Evolutionary conservation across 1,140 invertebrate species (phyloP).

Genomic region (Riptortus pedestris): DNA sequence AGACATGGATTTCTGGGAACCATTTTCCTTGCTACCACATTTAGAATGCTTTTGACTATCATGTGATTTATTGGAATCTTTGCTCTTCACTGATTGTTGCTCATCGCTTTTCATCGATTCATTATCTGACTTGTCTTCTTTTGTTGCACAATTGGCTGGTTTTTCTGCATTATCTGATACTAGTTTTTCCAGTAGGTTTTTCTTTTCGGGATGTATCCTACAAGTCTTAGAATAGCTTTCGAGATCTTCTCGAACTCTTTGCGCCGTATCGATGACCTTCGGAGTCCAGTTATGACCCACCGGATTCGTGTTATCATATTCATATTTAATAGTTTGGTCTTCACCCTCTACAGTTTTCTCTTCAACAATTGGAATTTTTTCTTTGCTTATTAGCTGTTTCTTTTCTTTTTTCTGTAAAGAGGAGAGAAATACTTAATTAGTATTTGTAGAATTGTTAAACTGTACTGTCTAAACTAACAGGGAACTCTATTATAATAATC

Average conservation of each 20-base stretch:
- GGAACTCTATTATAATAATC: no score
- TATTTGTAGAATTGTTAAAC: background rate
- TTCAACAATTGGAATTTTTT: slow-evolving; percentile 15
- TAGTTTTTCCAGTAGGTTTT: slow-evolving; percentile 16
- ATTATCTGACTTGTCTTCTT: background rate
- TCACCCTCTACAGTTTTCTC: background rate
- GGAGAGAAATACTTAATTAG: background rate
- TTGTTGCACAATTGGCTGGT: background rate
- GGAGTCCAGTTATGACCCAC: slow-evolving; percentile 27
- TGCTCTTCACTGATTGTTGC: background rate
- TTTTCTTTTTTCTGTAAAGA: slow-evolving; percentile 26
- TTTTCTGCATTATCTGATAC: background rate
- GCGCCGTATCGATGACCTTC: slow-evolving; percentile 25
- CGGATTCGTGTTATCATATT: slow-evolving; percentile 28
- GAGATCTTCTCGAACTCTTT: slow-evolving; percentile 27
- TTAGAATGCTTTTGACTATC: background rate
- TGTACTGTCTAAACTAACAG: no score
- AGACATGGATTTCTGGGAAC: background rate
- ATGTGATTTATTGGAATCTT: background rate
- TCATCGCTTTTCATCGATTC: slow-evolving; percentile 1
- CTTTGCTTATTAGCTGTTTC: background rate
- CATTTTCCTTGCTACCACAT: background rate
- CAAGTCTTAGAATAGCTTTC: slow-evolving; percentile 24
- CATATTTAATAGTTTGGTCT: slow-evolving; percentile 23
- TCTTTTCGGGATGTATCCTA: slow-evolving; percentile 15